Evolutionary conservation across 2,888 invertebrate genomes (phyloP), one percentile per base, ranked within the genome.

Genomic region (Ormyrus rosae): DNA sequence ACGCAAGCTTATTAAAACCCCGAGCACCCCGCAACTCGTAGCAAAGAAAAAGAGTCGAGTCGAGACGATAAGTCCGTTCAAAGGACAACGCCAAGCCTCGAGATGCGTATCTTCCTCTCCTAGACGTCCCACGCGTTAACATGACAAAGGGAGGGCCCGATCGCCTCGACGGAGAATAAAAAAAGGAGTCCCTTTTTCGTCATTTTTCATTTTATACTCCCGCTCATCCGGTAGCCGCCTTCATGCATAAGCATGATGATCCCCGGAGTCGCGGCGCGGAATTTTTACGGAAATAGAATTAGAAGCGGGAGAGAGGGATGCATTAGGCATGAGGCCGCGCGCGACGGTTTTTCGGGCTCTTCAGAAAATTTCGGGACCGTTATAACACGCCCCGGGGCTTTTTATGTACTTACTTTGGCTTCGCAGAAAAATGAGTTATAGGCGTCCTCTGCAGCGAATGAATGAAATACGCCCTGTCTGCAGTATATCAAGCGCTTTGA

Each of bases 231-330:
- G 71, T 65, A 60, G 78, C 6, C 34, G 4, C n/a, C 46, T 34
- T 56, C 64, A 65, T 74, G 72, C 67, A 68, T 73, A 53, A 46
- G 45, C 60, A 76, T 55, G 76, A 19, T 19, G 13, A 53, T 67
- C 45, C 11, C 9, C 34, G 46, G 58, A 46, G 13, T 10, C 19
- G 58, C 51, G 65, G 48, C 19, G 55, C 13, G 65, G 53, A 51
- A 60, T 64, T 80, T 81, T 68, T 81, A 56, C 69, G 7, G 76
- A 81, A 77, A 68, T 69, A 67, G 77, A 56, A 77, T 81, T 72
- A 77, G 64, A 68, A 8, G 60, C 48, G 48, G 11, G 46, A 8
- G 19, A 19, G 19, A 19, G 50, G 19, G 45, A 75, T 75, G 72
- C 71, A 80, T 80, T 80, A 80, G 70, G 51, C 51, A 71, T 76